Base-by-base conservation (phyloP, 2,888 invertebrate species). In the Automeris io region DNA sequence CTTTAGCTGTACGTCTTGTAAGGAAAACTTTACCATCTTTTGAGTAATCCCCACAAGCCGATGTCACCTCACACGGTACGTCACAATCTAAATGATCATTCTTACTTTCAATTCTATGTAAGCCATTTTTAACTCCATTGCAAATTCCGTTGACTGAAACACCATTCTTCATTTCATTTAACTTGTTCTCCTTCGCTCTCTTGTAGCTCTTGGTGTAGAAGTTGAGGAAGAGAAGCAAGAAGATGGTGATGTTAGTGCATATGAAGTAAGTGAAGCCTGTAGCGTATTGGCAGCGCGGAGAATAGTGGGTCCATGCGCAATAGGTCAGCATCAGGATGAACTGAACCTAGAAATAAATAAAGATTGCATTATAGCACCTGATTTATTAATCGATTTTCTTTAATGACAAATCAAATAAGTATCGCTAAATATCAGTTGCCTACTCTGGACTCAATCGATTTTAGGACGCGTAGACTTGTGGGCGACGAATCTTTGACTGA, bases 281-380 rank as follows among this genome's bases (percentile, higher is more conserved):
- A 0, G 91, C 90, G 47, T 89, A 89, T 53, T 90, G 89, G 54
- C 91, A 91, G 45, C 90, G 89, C 41, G 89, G 88, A 0, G 83
- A 77, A 51, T 88, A 82, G 43, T 90, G 78, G 0, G 85, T 88
- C 61, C 81, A 72, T 16, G 79, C 62, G 68, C 92, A 88, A 61
- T 92, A 93, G 5, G 76, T 63, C 13, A 93, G 77, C 87, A 93
- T 92, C 25, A 93, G 62, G 18, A 89, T 74, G 55, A 93, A 93
- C 63, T 93, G 93, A 1, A 88, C 67, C 91, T 91, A 79, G 11
- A 76, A 79, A 40, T 43, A 46, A 32, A 33, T 12, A 25, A 29
- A 33, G 38, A 9, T 13, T 42, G 13, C 13, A 13, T 13, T 31
- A 16, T 12, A 32, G 16, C 21, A 18, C 32, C 26, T 9, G 8